Conservation (phyloP, 2,113 vertebrate genomes). For the Tretioscincus oriximinensis region DNA sequence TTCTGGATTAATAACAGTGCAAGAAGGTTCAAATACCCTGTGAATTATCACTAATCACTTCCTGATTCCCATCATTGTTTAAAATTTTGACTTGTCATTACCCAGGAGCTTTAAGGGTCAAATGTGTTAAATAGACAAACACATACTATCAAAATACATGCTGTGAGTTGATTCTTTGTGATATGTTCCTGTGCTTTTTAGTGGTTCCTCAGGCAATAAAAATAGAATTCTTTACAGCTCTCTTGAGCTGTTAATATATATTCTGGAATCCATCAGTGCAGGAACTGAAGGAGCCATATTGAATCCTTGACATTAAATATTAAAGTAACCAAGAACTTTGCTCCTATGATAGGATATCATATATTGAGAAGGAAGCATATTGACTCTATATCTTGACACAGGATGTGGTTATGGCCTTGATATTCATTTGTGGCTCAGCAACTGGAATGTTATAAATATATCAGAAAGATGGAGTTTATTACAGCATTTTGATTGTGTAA, state of each 20-base stretch:
- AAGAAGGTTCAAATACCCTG: too few relatives aligned
- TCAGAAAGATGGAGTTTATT: conserved; percentile 18
- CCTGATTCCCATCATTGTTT: background rate
- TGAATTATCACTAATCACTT: background rate
- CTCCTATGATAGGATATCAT: background rate
- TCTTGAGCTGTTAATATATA: background rate
- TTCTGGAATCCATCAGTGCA: conserved; percentile 6
- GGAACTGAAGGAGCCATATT: background rate
- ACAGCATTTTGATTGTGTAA: background rate
- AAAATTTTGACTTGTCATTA: background rate
- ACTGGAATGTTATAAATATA: conserved; percentile 7
- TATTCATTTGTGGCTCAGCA: conserved; percentile 16
- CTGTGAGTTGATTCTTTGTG: background rate
- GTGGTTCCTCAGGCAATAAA: background rate
- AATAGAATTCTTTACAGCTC: conserved; percentile 5
- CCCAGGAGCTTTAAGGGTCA: background rate
- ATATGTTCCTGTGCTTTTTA: background rate
- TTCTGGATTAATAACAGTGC: too few relatives aligned
- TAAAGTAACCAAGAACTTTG: conserved; percentile 8
- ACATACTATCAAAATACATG: background rate
- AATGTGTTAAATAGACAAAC: background rate
- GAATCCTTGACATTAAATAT: background rate
- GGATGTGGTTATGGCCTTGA: background rate
- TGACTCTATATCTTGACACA: background rate
- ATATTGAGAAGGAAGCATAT: conserved; percentile 10